Evolutionary conservation across 2,113 vertebrate genomes (phyloP).

Genomic region (Tyto alba): DNA sequence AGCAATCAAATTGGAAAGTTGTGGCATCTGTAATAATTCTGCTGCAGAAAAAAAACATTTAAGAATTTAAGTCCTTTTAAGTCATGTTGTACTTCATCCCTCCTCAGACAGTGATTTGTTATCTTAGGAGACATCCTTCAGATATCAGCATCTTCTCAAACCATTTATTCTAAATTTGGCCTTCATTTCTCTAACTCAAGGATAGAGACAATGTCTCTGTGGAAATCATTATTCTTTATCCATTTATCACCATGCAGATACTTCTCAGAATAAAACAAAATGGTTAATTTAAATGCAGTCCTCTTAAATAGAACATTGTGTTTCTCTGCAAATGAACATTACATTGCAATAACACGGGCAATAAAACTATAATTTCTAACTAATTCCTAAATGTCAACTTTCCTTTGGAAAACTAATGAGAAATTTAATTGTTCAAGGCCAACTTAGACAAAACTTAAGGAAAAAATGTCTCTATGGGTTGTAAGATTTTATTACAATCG

Average conservation of each 20-base stretch:
- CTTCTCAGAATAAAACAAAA: conserved; percentile 19
- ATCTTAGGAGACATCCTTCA: background rate
- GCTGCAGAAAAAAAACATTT: background rate
- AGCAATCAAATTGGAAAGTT: background rate
- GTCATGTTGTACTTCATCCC: background rate
- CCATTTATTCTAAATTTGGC: background rate
- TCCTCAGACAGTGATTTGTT: background rate
- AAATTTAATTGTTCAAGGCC: conserved; percentile 11
- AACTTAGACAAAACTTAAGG: background rate
- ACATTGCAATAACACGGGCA: background rate
- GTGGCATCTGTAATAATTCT: background rate
- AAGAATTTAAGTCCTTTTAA: background rate
- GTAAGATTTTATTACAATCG: background rate
- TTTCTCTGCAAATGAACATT: conserved; percentile 36
- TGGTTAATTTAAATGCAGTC: conserved; percentile 29
- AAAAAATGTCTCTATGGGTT: background rate
- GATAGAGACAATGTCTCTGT: background rate
- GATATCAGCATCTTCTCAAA: background rate
- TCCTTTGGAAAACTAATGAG: conserved; percentile 25
- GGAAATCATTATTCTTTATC: conserved; percentile 2
- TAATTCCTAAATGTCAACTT: conserved; percentile 35
- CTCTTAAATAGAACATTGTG: background rate
- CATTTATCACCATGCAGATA: conserved; percentile 11
- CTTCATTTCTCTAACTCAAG: background rate
- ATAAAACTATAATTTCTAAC: conserved; percentile 33